phyloP scores from a whole-genome alignment of 2,888 invertebrate species.

The Graphium colonna region DNA sequence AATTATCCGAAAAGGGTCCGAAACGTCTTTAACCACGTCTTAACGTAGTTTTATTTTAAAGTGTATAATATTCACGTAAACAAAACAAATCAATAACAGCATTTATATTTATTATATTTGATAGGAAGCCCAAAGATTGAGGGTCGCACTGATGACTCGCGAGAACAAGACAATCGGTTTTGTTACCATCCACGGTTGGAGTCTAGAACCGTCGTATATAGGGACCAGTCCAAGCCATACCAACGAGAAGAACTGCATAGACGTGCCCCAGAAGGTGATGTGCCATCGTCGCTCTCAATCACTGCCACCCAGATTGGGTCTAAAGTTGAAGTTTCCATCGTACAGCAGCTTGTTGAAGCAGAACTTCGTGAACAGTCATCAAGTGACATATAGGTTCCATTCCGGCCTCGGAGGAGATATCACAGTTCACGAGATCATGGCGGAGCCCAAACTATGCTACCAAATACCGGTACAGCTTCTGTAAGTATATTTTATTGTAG shows the following conservation, averaged over 20 bases:
- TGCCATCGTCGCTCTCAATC: constrained; percentile 88
- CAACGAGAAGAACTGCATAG: constrained; percentile 62
- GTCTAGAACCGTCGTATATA: constrained; percentile 84
- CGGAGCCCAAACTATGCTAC: constrained; percentile 92
- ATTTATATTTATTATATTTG: not conserved
- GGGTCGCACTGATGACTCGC: constrained; percentile 80
- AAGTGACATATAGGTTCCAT: constrained; percentile 91
- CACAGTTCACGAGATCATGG: constrained; percentile 95
- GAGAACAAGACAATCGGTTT: constrained; percentile 89
- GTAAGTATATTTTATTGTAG: constrained; percentile 81
- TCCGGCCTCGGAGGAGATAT: constrained; percentile 95
- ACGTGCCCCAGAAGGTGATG: constrained; percentile 58
- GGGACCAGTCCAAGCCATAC: constrained; percentile 84
- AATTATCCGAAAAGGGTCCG: too few species aligned
- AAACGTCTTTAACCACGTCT: too few species aligned
- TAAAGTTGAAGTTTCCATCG: constrained; percentile 89
- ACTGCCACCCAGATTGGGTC: constrained; percentile 89
- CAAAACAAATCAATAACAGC: too few species aligned
- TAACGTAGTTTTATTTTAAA: too few species aligned
- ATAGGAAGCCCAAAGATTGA: constrained; percentile 76
- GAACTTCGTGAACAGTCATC: constrained; percentile 86
- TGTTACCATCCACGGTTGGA: constrained; percentile 92
- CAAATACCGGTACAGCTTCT: constrained; percentile 92
- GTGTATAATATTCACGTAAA: too few species aligned
- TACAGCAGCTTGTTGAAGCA: constrained; percentile 86